Conservation (phyloP, 2,113 vertebrate species). For the Promerops cafer region DNA sequence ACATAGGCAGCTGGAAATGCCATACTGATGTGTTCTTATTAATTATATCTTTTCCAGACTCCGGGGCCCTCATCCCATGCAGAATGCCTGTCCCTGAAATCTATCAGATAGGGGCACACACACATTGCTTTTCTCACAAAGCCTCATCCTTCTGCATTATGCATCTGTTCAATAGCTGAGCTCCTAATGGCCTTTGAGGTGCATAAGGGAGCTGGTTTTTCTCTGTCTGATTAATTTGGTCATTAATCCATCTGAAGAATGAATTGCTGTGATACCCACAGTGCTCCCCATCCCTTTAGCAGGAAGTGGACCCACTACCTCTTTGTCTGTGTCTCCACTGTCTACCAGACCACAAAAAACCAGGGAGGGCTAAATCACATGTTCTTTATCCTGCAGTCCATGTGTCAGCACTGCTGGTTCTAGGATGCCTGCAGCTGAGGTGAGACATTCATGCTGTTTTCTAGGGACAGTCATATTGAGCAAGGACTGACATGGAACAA, state of each 20-base stretch:
- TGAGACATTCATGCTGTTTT: neutral
- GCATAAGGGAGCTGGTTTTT: neutral
- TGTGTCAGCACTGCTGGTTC: neutral
- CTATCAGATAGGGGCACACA: neutral
- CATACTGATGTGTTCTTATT: neutral
- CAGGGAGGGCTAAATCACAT: neutral
- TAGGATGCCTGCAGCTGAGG: neutral
- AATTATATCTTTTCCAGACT: neutral
- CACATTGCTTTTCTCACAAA: neutral
- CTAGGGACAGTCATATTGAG: neutral
- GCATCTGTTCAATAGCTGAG: neutral
- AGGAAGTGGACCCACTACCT: neutral
- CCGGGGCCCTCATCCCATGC: neutral
- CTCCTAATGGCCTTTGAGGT: neutral
- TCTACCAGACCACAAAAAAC: neutral
- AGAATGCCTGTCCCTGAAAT: neutral
- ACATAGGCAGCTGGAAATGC: neutral
- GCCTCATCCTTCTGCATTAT: neutral
- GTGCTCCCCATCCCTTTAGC: neutral
- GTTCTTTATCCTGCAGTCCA: neutral
- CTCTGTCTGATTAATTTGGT: neutral
- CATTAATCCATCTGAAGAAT: neutral
- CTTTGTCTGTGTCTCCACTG: neutral
- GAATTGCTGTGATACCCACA: neutral
- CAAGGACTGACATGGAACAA: rapidly evolving